Evolutionary conservation across 1,140 invertebrate species (phyloP), one percentile per base, ranked within the genome.

Genomic region (Galleria mellonella): DNA sequence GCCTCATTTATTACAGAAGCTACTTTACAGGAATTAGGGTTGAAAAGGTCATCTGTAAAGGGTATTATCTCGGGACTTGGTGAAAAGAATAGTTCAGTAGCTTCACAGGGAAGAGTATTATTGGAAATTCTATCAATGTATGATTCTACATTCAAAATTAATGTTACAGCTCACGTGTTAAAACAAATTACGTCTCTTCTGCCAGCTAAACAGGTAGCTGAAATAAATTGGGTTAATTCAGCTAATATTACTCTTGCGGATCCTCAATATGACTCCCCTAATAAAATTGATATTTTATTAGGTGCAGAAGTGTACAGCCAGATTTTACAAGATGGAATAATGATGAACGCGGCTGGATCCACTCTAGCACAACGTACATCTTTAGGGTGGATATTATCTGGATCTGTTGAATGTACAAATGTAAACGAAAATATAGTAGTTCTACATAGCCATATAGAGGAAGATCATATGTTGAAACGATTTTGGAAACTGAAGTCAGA

Each of bases 401-500:
- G 41, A 6, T 13, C 7, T 23, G 36, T 35, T 32, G 29, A 44
- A 32, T 27, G 6, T 11, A 43, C 2, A 40, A 11, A 23, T 33
- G 10, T 6, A 17, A 47, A 32, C 3, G 35, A 36, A 15, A 38
- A 53, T 10, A 28, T 62, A 15, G 44, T 31, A n/a, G n/a, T n/a
- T n/a, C n/a, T n/a, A n/a, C n/a, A n/a, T n/a, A n/a, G n/a, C n/a
- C n/a, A n/a, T n/a, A n/a, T 55, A 14, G 9, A 32, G 61, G 32
- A 49, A 61, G 41, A 63, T 30, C 46, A 57, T 3, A 32, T 55
- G 8, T 9, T 67, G 6, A 50, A 51, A 30, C 29, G 43, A 32
- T 55, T 67, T 41, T 68, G 57, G 65, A 59, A 69, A 39, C 40
- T 62, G 2, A 59, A 65, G 14, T 43, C 41, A 11, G 64, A 68